Base-by-base conservation (phyloP, 2,888 invertebrate genomes). In the Mythimna loreyi region DNA sequence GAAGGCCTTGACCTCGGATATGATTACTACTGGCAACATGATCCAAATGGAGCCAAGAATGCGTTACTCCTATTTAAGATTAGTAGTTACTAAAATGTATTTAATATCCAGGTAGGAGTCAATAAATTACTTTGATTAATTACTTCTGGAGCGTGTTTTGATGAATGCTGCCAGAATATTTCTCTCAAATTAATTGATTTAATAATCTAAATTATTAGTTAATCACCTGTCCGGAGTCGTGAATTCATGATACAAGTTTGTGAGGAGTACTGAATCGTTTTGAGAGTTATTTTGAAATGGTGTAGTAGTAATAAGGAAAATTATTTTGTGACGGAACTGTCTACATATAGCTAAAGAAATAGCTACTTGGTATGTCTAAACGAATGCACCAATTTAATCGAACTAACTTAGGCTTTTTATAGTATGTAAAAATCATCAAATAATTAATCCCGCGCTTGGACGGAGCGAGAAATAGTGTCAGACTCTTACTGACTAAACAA, bases 121-220 rank as follows among this genome's bases (percentile, higher is more conserved):
- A 49, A 47, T 78, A 78, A 70, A 80, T 80, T 56, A 80, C 56
- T 30, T 25, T 63, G 65, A 80, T 78, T 72, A 67, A 82, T 82
- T 57, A 69, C 59, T 52, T 28, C 21, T 23, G 40, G 56, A 62
- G 43, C 60, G 40, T 67, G 59, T 72, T 70, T 67, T 74, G 80
- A 80, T 74, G 62, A 63, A 65, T 73, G 55, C 66, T 61, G 79
- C 67, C 65, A 65, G 43, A 72, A 69, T 21, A 65, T 60, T 55
- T 19, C 23, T 33, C 67, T 63, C 33, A 16, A 21, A 55, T 55
- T 30, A 63, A 64, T 73, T 58, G 68, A 60, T 72, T 49, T 66
- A 72, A 66, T 81, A 43, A 60, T 68, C 52, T 64, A 72, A 66
- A 76, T 30, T 63, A 73, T 58, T 77, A 53, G 43, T 56, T 58